These are phyloP conservation scores for Andinoacara biseriatus DNA, from an alignment of 2,113 vertebrate species.

Conservation along the genomic window DNA sequence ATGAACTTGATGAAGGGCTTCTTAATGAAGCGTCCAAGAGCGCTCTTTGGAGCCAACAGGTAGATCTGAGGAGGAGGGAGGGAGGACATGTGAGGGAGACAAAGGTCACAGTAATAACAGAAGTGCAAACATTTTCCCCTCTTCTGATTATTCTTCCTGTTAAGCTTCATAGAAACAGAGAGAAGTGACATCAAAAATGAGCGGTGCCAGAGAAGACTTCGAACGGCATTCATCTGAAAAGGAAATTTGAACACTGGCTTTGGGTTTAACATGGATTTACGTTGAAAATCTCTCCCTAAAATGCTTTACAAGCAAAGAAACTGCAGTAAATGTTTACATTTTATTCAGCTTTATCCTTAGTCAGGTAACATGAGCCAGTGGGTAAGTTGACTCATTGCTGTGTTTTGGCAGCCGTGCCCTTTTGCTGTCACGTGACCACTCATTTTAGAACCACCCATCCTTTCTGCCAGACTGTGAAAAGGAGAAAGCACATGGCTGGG, in stretches of 20 bases:
- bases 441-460: background rate
- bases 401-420: background rate
- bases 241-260: background rate
- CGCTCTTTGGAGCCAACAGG: slow-evolving; percentile 92
- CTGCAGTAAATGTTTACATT: background rate
- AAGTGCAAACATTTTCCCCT: background rate
- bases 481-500: background rate
- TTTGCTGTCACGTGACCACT: background rate
- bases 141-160: background rate
- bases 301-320: background rate
- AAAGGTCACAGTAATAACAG: background rate
- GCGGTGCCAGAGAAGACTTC: background rate
- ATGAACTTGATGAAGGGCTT: slow-evolving; percentile 99
- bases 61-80: slow-evolving; percentile 77
- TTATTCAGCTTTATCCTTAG: background rate
- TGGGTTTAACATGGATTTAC: background rate
- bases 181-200: background rate
- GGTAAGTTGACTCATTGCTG: background rate
- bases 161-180: background rate
- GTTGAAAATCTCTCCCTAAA: background rate
- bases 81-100: background rate
- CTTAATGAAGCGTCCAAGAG: slow-evolving; percentile 94
- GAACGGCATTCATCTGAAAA: background rate
- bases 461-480: background rate
- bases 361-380: background rate